Evolutionary conservation across 2,888 invertebrate species (phyloP).

Genomic region (Physocephala rufipes): DNA sequence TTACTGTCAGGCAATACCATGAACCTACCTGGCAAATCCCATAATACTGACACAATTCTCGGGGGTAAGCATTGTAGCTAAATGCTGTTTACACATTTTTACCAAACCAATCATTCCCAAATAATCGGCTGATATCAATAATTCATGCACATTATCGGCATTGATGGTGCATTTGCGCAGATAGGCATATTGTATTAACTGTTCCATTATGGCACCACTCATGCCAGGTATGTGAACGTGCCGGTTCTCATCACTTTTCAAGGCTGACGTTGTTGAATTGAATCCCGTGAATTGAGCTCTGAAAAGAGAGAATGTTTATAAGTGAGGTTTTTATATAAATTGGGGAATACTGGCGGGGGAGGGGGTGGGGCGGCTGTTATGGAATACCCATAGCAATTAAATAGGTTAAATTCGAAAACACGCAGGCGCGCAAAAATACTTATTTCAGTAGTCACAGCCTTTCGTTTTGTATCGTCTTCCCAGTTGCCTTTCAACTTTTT

Average conservation of each 20-base stretch:
- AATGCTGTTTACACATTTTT: conserved; percentile 81
- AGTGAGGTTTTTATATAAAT: background rate
- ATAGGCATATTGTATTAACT: conserved; percentile 87
- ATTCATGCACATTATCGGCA: conserved; percentile 80
- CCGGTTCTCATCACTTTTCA: conserved; percentile 67
- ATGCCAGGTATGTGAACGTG: conserved; percentile 82
- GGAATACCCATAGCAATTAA: too few relatives aligned
- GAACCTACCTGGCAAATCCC: conserved; percentile 77
- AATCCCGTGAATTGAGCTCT: conserved; percentile 61
- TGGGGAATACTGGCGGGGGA: too few relatives aligned
- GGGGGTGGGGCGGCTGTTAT: too few relatives aligned
- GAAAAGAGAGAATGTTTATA: conserved; percentile 5
- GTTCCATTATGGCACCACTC: conserved; percentile 78
- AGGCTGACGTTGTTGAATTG: conserved; percentile 40
- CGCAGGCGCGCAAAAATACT: too few relatives aligned
- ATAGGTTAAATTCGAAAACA: too few relatives aligned
- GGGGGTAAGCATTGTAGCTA: conserved; percentile 74
- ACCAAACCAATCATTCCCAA: conserved; percentile 84
- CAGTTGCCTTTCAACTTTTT: too few relatives aligned
- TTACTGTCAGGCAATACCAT: background rate
- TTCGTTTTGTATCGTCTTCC: too few relatives aligned
- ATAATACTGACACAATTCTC: conserved; percentile 86
- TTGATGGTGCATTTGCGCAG: conserved; percentile 79
- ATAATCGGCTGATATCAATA: conserved; percentile 88
- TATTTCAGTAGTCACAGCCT: too few relatives aligned